These are phyloP conservation scores for Oscarella lobularis DNA, from an alignment of 37 sponge, comb jelly and placozoan genomes.

Conservation along the genomic window DNA sequence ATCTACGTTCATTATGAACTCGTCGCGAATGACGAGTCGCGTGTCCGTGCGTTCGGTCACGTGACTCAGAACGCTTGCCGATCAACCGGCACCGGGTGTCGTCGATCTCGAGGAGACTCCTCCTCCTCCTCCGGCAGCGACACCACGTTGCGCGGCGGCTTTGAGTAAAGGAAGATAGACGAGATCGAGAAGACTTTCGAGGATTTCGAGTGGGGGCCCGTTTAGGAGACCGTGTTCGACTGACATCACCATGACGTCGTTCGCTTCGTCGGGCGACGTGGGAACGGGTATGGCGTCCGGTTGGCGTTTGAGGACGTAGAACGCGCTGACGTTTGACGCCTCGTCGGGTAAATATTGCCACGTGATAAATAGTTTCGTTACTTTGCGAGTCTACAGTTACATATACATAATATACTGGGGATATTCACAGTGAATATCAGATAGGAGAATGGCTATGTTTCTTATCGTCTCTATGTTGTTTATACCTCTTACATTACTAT, in stretches of 20 bases:
- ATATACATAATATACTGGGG: no score
- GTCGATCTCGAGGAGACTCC: no score
- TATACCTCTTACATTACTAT: no score
- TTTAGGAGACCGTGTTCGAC: constrained; percentile 66
- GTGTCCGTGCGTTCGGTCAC: no score
- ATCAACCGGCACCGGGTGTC: no score
- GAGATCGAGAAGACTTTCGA: constrained; percentile 20
- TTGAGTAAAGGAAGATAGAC: constrained; percentile 15
- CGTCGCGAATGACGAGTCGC: constrained; percentile 54
- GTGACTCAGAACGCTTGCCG: no score
- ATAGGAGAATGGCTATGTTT: no score
- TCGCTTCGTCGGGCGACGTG: constrained; percentile 38
- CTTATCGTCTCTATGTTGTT: no score
- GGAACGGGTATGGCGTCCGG: constrained; percentile 49
- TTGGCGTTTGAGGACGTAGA: constrained; percentile 63
- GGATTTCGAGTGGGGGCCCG: constrained; percentile 10
- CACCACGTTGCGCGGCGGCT: constrained; percentile 15
- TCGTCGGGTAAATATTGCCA: constrained; percentile 71
- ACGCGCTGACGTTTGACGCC: constrained; percentile 15
- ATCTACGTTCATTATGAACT: constrained; percentile 81
- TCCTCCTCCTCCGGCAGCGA: background rate
- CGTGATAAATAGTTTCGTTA: constrained; percentile 30
- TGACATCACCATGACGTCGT: constrained; percentile 28
- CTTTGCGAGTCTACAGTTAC: no score
- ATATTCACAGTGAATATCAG: no score